Conservation (phyloP, 2,888 invertebrate species). For the Branchellion lobata region DNA sequence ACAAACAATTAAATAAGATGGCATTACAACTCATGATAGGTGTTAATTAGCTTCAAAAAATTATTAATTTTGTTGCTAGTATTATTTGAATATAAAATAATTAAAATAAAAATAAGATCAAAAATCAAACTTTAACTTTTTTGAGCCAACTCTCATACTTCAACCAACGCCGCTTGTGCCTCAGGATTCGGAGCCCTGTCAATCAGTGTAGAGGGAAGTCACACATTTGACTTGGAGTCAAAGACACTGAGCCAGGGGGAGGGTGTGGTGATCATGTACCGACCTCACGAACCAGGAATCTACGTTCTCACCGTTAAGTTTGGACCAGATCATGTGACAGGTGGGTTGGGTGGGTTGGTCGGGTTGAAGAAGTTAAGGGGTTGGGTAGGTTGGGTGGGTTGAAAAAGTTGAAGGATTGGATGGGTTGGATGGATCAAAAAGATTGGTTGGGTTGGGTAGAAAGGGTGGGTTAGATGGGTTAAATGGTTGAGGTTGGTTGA, state of each 20-base stretch:
- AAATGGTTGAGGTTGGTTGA: too few species aligned
- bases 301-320: conserved; percentile 93
- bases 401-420: too few species aligned
- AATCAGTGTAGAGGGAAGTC: conserved; percentile 92
- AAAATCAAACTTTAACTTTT: not conserved
- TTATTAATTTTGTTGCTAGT: not conserved
- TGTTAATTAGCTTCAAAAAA: not conserved
- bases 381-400: too few species aligned
- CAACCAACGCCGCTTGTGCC: too few species aligned
- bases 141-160: too few species aligned
- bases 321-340: conserved; percentile 69
- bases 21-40: not conserved
- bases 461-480: too few species aligned
- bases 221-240: conserved; percentile 76
- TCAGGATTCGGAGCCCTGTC: conserved; percentile 84
- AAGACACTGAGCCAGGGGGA: conserved; percentile 67
- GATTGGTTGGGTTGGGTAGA: not conserved
- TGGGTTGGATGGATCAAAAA: too few species aligned
- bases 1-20: not conserved
- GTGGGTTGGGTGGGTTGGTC: conserved; percentile 50
- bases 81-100: not conserved
- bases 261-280: conserved; percentile 86
- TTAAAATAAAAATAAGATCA: too few species aligned
- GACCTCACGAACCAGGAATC: conserved; percentile 89
- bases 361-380: conserved; percentile 1